Evolutionary conservation across 2,797 vertebrate species (phyloP).

Genomic region (Pogonophryne albipinna): DNA sequence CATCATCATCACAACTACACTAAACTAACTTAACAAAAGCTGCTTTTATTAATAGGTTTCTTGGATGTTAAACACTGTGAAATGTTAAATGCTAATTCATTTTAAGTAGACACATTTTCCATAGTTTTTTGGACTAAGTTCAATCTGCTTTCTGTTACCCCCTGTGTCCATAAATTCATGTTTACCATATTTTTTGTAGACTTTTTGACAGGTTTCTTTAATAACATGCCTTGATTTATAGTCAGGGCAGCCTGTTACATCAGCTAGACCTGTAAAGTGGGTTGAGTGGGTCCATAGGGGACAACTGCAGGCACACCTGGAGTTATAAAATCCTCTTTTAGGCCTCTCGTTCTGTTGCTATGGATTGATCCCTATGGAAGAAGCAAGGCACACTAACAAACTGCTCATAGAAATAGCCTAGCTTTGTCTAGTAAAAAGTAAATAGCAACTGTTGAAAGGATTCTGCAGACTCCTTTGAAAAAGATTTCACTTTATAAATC

Average conservation of each 20-base stretch:
- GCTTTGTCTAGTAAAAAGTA: not conserved
- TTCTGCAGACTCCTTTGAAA: not conserved
- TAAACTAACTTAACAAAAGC: not conserved
- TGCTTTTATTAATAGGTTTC: not conserved
- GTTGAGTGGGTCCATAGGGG: conserved; percentile 45
- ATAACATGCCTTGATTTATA: conserved; percentile 68
- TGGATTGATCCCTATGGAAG: conserved; percentile 22
- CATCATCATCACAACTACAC: not conserved
- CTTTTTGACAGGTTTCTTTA: conserved; percentile 43
- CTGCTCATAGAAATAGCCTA: not conserved
- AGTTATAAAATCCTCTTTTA: conserved; percentile 59
- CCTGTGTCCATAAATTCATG: not conserved
- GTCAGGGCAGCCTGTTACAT: conserved; percentile 39
- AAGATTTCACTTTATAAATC: not conserved
- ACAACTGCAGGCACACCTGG: conserved; percentile 56
- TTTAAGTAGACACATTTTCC: not conserved
- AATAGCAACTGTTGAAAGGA: not conserved
- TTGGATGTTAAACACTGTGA: not conserved
- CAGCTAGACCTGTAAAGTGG: conserved; percentile 51
- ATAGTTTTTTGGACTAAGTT: not conserved
- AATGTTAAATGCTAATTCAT: not conserved
- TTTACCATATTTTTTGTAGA: not conserved
- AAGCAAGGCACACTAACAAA: conserved; percentile 12
- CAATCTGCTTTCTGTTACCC: not conserved
- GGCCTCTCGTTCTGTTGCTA: conserved; percentile 33